Conservation (phyloP, 64 coral and sea anemone genomes). For the Stichodactyla helianthus region DNA sequence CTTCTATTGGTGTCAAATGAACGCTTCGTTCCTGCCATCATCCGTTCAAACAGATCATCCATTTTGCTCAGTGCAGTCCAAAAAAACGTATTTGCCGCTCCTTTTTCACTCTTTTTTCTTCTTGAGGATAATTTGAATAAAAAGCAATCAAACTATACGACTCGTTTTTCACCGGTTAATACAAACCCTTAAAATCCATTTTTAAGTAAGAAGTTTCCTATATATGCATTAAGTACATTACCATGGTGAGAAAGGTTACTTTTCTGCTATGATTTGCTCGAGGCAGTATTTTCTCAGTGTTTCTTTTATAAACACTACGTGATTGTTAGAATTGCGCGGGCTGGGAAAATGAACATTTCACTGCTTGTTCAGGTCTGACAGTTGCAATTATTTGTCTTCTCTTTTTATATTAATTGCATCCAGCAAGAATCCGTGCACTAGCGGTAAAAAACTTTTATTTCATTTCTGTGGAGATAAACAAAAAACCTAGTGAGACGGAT, state of each 20-base stretch:
- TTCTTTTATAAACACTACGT: not conserved
- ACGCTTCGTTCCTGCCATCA: not conserved
- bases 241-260: not conserved
- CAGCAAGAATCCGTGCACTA: not conserved
- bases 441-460: too few species aligned
- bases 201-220: not conserved
- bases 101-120: not conserved
- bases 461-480: too few species aligned
- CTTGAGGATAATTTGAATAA: not conserved
- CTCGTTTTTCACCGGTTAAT: not conserved
- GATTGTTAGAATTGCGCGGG: not conserved
- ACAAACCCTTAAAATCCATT: not conserved
- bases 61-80: not conserved
- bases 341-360: not conserved
- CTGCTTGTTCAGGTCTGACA: not conserved
- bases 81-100: not conserved
- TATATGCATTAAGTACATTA: not conserved
- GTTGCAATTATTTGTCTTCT: not conserved
- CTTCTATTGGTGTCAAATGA: conserved; percentile 11
- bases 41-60: conserved; percentile 7
- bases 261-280: not conserved
- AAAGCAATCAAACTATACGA: not conserved
- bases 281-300: not conserved
- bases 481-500: too few species aligned
- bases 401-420: not conserved